Base-by-base conservation (phyloP, 1,140 invertebrate species). In the Drusus annulatus region DNA sequence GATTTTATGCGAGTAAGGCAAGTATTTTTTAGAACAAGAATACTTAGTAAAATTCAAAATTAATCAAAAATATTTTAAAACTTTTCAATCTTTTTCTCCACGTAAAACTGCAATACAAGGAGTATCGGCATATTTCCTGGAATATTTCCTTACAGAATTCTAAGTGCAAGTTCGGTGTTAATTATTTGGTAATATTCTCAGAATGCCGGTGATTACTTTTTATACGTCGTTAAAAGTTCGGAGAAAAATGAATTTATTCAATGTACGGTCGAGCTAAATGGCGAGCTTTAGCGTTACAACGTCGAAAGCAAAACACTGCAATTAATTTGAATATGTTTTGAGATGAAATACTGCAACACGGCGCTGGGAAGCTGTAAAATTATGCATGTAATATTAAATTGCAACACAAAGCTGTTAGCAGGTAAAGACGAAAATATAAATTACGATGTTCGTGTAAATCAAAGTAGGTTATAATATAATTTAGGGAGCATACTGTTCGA, bases 151-250 rank as follows among this genome's bases (percentile, higher is more conserved):
- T 63, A 36, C 31, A 36, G 8, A 36, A 36, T 36, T 10, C 7
- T 8, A 25, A 23, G 25, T 58, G 60, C 31, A n/a, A n/a, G n/a
- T n/a, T n/a, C n/a, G 5, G 60, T 58, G 60, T 63, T 63, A 63
- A 63, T 63, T 63, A 63, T 63, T 63, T 63, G 60, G 60, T 28
- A 63, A 28, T 25, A 63, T 63, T 63, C 60, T 25, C 7, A 16
- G 60, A 16, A 28, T 25, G 60, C 3, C 25, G 60, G 60, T 25
- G 60, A 63, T 63, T 63, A 15, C 60, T 31, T 63, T 63, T 63
- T 25, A 63, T 63, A 25, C 60, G 23, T 25, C 23, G 31, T 63
- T 63, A 63, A 63, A 63, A 8, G 60, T 63, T 63, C 60, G 23
- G 23, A 63, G 60, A 63, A 63, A 23, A 23, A 28, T 15, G 60